Base-by-base conservation (phyloP, 2,113 vertebrate species). In the Ophthalmolycus amberensis region DNA sequence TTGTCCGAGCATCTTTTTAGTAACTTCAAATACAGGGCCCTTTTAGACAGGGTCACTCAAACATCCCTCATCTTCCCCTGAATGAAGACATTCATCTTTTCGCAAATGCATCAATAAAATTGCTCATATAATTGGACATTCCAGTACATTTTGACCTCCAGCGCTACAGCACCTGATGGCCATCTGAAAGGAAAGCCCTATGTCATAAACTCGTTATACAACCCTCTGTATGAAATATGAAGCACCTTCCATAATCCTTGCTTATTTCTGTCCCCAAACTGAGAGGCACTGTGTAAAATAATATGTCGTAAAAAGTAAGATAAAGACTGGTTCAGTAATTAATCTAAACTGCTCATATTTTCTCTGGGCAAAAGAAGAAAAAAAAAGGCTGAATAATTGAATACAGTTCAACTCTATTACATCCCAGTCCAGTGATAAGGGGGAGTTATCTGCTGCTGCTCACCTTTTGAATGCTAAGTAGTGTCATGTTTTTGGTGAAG, bases 71-170 rank as follows among this genome's bases (percentile, higher is more conserved):
- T 12, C 71, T 85, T 62, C 0, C 4, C 70, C 52, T 70, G 64
- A 72, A 75, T 89, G 69, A 88, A 90, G 82, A 86, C 71, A 50
- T 90, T 77, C 85, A 81, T 90, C 84, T 85, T 83, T 80, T 68
- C 11, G 65, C 85, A 88, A 87, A 88, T 85, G 88, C 80, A 62
- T 69, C 83, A 62, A 75, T 92, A 86, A 90, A 90, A 88, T 6
- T n/a, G 85, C 88, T 89, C 87, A 66, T 93, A 87, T 93, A 91
- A 86, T 63, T 69, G 77, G 91, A 92, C 86, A 88, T 77, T 88
- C 67, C 71, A 85, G 89, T 89, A 92, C 85, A 91, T 91, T 90
- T 78, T 90, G 84, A 77, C 62, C 82, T 84, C 58, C 9, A 81
- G 80, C 86, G 76, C 86, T 87, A 78, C 22, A 58, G 76, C 22